Base-by-base conservation (phyloP, 2,888 invertebrate species). In the Slavum lentiscoides region DNA sequence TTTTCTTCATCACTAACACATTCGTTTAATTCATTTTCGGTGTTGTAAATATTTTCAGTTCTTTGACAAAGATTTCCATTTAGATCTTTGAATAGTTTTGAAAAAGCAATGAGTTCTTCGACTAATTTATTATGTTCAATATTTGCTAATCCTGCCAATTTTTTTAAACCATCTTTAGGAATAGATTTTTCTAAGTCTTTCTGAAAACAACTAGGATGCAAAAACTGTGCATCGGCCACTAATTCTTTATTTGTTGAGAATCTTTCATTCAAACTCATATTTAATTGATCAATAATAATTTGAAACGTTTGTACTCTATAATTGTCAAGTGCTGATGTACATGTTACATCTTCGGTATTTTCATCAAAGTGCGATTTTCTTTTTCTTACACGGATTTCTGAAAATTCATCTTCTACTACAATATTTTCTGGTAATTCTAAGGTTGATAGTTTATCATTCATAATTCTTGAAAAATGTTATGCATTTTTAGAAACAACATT, bases 231-330 rank as follows among this genome's bases (percentile, higher is more conserved):
- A 15, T 61, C 23, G 23, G 11, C 23, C 5, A 61, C 5, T 23
- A 61, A 61, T 61, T 61, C 61, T 61, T 61, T 61, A 61, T 61
- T 61, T 11, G 23, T 30, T 11, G 61, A 61, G 19, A 61, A 61
- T 23, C 9, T 61, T 61, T 61, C 23, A 30, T 61, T 61, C 23
- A 61, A 61, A 23, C 23, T 61, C 23, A 61, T 61, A 61, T 61
- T 61, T 23, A 61, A 23, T 61, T 61, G 61, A 61, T 61, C 13
- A 13, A 61, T 61, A 19, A 61, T 23, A 23, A 11, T 39, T 9
- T 39, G 19, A n/a, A 66, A 66, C 11, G 66, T 66, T 66, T 66
- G 23, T 61, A 61, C 61, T n/a, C 39, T 66, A n/a, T 43, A 66
- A 19, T 66, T 19, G 17, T 66, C 43, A 66, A 66, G 13, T 11